phyloP scores from a whole-genome alignment of 2,113 vertebrate genomes.

The Bubo blakistoni region DNA sequence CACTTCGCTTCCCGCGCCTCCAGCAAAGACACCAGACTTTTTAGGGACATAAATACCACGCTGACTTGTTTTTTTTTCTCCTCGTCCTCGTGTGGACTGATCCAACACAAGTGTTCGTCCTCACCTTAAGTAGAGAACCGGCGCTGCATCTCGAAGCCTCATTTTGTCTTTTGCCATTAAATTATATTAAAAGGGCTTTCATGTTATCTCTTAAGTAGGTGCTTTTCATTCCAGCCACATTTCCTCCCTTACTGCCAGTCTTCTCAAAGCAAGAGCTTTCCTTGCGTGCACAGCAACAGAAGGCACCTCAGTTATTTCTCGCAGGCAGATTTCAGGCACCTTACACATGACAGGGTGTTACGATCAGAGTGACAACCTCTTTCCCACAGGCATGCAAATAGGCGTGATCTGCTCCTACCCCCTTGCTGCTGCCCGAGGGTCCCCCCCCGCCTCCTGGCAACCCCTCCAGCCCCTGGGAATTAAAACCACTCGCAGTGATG shows the following conservation, averaged over 20 bases:
- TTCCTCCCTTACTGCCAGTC: neutral
- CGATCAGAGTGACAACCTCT: fast-evolving
- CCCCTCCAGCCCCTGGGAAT: neutral
- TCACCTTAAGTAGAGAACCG: neutral
- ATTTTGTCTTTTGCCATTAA: conserved; percentile 15
- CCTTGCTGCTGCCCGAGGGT: fast-evolving
- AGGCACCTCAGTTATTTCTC: neutral
- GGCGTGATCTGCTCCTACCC: neutral
- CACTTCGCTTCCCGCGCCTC: neutral
- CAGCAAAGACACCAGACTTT: neutral
- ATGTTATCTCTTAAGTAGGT: conserved; percentile 8
- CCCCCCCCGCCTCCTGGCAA: too few relatives aligned
- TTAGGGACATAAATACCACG: neutral
- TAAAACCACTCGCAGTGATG: fast-evolving
- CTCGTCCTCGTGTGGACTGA: neutral
- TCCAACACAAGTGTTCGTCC: neutral
- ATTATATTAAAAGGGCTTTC: conserved; percentile 40
- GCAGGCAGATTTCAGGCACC: fast-evolving
- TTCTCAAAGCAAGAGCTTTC: neutral
- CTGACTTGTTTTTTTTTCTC: neutral
- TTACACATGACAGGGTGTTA: fast-evolving
- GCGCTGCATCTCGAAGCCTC: fast-evolving
- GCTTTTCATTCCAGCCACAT: conserved; percentile 40
- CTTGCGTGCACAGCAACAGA: neutral
- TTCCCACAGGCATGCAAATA: fast-evolving